Base-by-base conservation (phyloP, 2,888 invertebrate species). In the Halictus ligatus region DNA sequence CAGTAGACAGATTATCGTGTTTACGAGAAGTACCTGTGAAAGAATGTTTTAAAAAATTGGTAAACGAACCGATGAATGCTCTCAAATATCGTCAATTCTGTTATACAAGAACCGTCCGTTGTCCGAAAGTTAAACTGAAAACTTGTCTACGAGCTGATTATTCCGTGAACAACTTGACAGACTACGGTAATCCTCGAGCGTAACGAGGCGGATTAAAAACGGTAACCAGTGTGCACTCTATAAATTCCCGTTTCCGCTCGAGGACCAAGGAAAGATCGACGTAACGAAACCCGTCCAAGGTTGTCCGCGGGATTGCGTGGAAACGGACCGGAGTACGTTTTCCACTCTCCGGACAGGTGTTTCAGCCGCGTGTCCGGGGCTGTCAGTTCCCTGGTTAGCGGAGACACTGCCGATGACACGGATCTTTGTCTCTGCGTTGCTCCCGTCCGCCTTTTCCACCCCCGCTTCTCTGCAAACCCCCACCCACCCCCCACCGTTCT, bases 361-460 rank as follows among this genome's bases (percentile, higher is more conserved):
- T 85, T 77, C 82, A 82, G 83, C 84, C 90, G 89, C 90, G 83
- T 89, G 89, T 86, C 85, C 86, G 69, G 84, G 50, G 80, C 86
- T 90, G 91, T 91, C 91, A 90, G 85, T 89, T 90, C 69, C 87
- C 90, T 82, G 81, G 81, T 81, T 81, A 82, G 50, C 79, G 79
- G 92, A 92, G 92, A 93, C 91, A 90, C 94, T 94, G 94, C 91
- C 93, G 89, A 92, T 94, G 94, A 94, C 94, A 92, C 92, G 92
- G 92, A 94, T 94, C 94, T 94, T 94, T 94, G 94, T 94, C 93
- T 93, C 90, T 43, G 43, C 54, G 78, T 29, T 90, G 88, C 84
- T 78, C 71, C 72, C 73, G 64, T 64, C 64, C 83, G 35, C 84
- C 85, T 84, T 88, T 84, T 87, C 86, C 80, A 60, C 46, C 84